Evolutionary conservation across 2,113 vertebrate genomes (phyloP).

Genomic region (Upupa epops): DNA sequence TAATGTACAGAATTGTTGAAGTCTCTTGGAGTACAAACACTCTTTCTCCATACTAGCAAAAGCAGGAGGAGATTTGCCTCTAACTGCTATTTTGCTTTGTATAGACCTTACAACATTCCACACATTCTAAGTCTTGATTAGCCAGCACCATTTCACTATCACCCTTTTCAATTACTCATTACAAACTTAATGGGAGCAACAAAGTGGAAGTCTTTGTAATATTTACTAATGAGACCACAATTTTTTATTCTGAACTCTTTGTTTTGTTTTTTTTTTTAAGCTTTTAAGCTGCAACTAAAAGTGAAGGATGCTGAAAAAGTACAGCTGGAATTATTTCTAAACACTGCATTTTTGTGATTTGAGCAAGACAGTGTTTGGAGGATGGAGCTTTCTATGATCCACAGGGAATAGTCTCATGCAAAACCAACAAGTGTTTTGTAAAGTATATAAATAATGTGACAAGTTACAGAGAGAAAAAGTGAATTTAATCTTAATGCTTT

Average conservation of each 20-base stretch:
- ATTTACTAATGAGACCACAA: not conserved
- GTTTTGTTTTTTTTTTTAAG: too few relatives aligned
- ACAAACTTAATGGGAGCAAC: not conserved
- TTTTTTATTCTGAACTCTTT: not conserved
- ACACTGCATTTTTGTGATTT: not conserved
- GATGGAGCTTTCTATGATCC: not conserved
- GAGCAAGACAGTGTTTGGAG: not conserved
- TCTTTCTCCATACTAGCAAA: not conserved
- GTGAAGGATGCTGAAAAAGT: not conserved
- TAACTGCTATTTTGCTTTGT: not conserved
- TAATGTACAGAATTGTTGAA: not conserved
- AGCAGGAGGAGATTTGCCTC: not conserved
- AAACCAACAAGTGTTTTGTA: constrained; percentile 12
- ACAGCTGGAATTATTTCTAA: not conserved
- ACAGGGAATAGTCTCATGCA: not conserved
- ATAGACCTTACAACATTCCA: not conserved
- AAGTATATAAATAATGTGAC: constrained; percentile 33
- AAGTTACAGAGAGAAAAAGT: constrained; percentile 22
- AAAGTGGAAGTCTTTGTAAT: not conserved
- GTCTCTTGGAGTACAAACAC: not conserved
- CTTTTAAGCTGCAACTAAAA: not conserved
- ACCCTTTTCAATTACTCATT: not conserved
- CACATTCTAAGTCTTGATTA: not conserved
- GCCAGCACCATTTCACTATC: not conserved
- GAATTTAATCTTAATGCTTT: constrained; percentile 45